phyloP scores from a whole-genome alignment of 2,113 vertebrate species.

The Anarrhichthys ocellatus region DNA sequence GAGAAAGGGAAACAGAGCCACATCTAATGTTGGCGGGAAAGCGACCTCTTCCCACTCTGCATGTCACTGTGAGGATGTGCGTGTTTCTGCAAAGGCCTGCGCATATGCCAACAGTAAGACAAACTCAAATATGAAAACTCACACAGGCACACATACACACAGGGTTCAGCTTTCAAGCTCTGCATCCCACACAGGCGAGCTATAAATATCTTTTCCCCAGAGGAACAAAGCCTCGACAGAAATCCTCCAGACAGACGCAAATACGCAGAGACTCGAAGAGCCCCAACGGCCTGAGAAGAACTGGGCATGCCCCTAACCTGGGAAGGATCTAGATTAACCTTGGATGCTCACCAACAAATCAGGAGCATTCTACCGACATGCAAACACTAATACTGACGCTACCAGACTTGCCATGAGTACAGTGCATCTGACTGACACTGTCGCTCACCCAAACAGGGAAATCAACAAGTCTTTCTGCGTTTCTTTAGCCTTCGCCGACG shows the following conservation, averaged over 20 bases:
- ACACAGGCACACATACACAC: slow-evolving; percentile 1
- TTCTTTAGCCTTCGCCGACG: background rate
- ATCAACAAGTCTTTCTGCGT: background rate
- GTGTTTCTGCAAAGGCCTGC: slow-evolving; percentile 6
- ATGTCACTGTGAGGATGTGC: slow-evolving; percentile 9
- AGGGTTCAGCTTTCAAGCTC: slow-evolving; percentile 40
- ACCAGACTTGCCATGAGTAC: background rate
- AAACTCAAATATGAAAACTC: slow-evolving; percentile 5
- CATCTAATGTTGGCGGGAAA: slow-evolving; percentile 54
- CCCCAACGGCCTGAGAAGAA: slow-evolving; percentile 7
- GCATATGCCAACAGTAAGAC: slow-evolving; percentile 8
- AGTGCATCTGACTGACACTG: background rate
- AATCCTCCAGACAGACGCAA: slow-evolving; percentile 49
- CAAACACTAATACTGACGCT: background rate
- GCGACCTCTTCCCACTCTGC: slow-evolving; percentile 70
- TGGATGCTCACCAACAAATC: background rate
- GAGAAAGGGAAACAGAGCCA: background rate
- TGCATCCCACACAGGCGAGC: slow-evolving; percentile 51
- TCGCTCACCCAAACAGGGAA: background rate
- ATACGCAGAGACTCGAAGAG: slow-evolving; percentile 11
- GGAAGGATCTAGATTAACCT: background rate
- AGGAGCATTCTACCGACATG: background rate
- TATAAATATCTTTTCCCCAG: slow-evolving; percentile 68
- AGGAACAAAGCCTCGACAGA: slow-evolving; percentile 53
- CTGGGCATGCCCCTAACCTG: background rate